Conservation (phyloP, 2,113 vertebrate genomes). For the Myodes glareolus region DNA sequence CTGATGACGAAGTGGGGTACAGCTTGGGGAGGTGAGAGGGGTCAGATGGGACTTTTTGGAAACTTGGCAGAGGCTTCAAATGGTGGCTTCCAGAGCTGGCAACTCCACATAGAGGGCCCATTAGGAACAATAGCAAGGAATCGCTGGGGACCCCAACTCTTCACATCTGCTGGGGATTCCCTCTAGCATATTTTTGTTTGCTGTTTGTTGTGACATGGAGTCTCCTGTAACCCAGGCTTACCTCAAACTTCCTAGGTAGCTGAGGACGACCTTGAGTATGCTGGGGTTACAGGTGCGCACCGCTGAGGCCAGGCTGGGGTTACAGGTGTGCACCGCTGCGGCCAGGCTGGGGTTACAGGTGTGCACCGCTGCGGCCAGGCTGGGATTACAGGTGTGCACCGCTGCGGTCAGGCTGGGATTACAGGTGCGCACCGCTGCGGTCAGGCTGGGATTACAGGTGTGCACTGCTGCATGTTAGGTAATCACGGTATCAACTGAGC, state of each 20-base stretch:
- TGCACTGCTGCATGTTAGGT: not conserved
- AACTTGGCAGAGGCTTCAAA: not conserved
- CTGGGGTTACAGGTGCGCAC: no score
- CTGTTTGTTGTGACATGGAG: not conserved
- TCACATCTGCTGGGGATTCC: not conserved
- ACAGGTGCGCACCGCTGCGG: not conserved
- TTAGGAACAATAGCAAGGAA: not conserved
- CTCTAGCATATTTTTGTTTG: not conserved
- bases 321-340: no score
- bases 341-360: no score
- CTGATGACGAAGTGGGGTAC: not conserved
- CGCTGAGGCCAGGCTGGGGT: no score
- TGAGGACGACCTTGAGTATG: not conserved
- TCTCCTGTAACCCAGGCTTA: not conserved
- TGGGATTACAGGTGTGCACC: not conserved
- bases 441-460: not conserved
- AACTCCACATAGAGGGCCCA: not conserved
- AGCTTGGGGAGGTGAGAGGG: not conserved
- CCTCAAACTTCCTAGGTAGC: not conserved
- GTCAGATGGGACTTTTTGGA: not conserved
- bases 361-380: no score
- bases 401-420: not conserved
- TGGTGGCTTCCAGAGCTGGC: not conserved
- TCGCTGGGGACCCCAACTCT: accelerated
- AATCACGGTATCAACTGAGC: not conserved